Conservation (phyloP, 1,140 invertebrate species). For the Himalopsyche phryganea region DNA sequence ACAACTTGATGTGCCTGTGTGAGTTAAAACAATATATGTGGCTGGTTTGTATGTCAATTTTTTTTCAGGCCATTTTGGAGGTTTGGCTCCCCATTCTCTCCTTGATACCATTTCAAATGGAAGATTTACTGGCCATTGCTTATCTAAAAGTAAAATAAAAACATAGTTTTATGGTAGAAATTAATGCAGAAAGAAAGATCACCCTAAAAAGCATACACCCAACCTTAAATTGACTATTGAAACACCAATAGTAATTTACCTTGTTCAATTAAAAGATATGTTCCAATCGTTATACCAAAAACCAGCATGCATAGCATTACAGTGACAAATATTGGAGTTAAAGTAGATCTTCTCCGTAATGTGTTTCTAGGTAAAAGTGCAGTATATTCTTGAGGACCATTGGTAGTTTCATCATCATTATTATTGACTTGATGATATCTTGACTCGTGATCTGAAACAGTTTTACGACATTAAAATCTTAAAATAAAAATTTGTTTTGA, state of each 20-base stretch:
- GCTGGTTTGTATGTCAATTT: background rate
- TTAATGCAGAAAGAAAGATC: background rate
- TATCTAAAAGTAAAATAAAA: conserved; percentile 22
- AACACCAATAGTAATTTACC: conserved; percentile 1
- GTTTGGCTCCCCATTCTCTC: conserved; percentile 7
- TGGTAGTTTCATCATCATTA: conserved; percentile 1
- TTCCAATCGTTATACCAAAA: conserved; percentile 13
- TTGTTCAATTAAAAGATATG: conserved; percentile 23
- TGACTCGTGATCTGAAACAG: conserved; percentile 14
- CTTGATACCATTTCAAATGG: conserved; percentile 21
- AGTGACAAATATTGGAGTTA: conserved; percentile 10
- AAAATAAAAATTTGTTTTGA: too few species aligned
- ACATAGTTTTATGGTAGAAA: background rate
- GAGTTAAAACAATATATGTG: conserved; percentile 10
- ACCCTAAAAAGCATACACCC: too few species aligned
- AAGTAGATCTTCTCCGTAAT: background rate
- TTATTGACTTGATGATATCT: background rate
- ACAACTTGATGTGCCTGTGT: conserved; percentile 12
- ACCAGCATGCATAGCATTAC: conserved; percentile 10
- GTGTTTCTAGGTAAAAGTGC: conserved; percentile 5
- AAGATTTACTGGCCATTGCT: conserved; percentile 23
- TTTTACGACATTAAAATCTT: background rate
- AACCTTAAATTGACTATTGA: too few species aligned
- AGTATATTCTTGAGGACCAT: conserved; percentile 15
- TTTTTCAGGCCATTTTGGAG: background rate